Percentiles rank a stretch among this genome's conserved stretches.
Evolutionary conservation across 2,888 invertebrate species (phyloP).

Genomic region (Boloria euphrosyne): DNA sequence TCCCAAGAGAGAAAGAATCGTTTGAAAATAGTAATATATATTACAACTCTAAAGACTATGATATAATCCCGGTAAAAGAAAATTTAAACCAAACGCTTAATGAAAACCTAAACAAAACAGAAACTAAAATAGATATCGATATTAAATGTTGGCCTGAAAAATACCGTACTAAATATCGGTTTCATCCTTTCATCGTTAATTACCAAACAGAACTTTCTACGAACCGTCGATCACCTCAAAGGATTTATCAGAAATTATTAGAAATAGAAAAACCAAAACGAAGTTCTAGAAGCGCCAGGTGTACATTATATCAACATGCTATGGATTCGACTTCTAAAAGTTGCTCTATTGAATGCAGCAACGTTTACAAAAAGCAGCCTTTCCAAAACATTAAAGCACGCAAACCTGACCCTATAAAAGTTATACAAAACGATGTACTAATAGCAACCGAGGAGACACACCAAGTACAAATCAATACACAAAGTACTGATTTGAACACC

Average conservation of each 20-base stretch:
- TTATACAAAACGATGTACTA: constrained; percentile 25
- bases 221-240: constrained; percentile 25
- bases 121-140: constrained; percentile 41
- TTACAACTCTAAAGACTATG: constrained; percentile 66
- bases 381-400: constrained; percentile 33
- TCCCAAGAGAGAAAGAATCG: constrained; percentile 35
- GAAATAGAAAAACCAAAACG: constrained; percentile 4
- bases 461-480: constrained; percentile 9
- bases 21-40: constrained; percentile 47
- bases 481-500: constrained; percentile 40
- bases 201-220: constrained; percentile 39
- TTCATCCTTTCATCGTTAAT: constrained; percentile 42
- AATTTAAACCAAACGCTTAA: constrained; percentile 48
- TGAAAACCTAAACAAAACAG: constrained; percentile 45
- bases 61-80: constrained; percentile 69
- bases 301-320: constrained; percentile 33
- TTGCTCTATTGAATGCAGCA: constrained; percentile 55
- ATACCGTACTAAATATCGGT: constrained; percentile 44
- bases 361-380: constrained; percentile 49
- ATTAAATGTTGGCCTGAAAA: constrained; percentile 50
- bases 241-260: constrained; percentile 22
- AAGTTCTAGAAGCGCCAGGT: constrained; percentile 4
- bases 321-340: constrained; percentile 47
- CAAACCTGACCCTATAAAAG: constrained; percentile 34
- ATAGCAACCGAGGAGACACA: constrained; percentile 25